Conservation (phyloP, 2,113 vertebrate genomes). For the Pituophis catenifer region DNA sequence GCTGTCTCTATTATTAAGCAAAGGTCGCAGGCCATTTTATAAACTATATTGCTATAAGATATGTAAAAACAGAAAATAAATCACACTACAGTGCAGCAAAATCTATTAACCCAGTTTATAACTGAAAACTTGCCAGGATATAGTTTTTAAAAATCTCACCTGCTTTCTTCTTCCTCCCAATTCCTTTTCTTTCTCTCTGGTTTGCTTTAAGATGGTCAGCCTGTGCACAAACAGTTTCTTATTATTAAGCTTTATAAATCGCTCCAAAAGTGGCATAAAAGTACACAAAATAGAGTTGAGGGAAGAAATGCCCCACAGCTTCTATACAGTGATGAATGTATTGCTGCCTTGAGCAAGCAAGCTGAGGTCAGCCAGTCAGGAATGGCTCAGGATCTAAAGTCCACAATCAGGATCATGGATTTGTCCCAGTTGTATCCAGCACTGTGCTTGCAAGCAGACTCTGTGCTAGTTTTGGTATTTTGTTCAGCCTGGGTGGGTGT, state of each 20-base stretch:
- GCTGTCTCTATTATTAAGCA: neutral
- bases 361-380: neutral
- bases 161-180: neutral
- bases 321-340: neutral
- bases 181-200: neutral
- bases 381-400: neutral
- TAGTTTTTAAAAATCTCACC: neutral
- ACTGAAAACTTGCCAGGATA: neutral
- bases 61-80: neutral
- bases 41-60: neutral
- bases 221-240: neutral
- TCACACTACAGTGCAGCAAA: neutral
- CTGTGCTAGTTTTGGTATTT: neutral
- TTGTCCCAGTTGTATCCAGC: neutral
- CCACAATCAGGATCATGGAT: neutral
- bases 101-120: neutral
- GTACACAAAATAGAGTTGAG: neutral
- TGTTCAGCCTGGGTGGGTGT: neutral
- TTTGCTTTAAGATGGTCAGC: neutral
- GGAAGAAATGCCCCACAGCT: neutral
- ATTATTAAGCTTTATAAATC: neutral
- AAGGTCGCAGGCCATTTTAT: neutral
- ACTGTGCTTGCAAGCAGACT: neutral
- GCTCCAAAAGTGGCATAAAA: neutral
- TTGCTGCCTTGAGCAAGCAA: neutral